Percentiles rank a stretch among this genome's conserved stretches.
Evolutionary conservation across 2,888 invertebrate species (phyloP).

Genomic region (Serrognathus titanus): DNA sequence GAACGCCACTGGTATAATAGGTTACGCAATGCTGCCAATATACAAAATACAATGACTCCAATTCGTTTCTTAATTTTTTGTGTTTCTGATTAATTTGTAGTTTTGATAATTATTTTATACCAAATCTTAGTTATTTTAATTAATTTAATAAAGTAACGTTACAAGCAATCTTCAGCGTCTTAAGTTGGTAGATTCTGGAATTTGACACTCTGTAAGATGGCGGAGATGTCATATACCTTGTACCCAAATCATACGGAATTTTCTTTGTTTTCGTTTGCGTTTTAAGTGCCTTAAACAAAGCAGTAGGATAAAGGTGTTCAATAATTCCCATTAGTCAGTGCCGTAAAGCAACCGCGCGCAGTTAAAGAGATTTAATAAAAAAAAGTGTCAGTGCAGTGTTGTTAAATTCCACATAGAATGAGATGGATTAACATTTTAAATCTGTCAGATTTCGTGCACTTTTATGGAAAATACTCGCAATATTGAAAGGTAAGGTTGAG

Average conservation of each 20-base stretch:
- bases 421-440: slow-evolving; percentile 45
- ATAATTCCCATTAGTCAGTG: slow-evolving; percentile 11
- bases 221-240: slow-evolving; percentile 47
- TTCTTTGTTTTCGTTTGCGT: slow-evolving; percentile 51
- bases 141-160: no score
- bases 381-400: slow-evolving; percentile 37
- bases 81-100: not conserved
- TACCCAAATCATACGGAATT: slow-evolving; percentile 47
- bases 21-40: no score
- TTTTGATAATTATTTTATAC: not conserved
- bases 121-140: no score
- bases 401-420: slow-evolving; percentile 45
- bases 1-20: no score
- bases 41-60: no score
- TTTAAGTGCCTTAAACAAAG: slow-evolving; percentile 41
- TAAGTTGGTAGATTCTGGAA: slow-evolving; percentile 46
- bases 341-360: slow-evolving; percentile 11
- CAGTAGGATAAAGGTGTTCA: slow-evolving; percentile 20
- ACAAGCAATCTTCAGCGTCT: not conserved
- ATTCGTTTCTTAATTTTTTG: no score
- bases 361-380: slow-evolving; percentile 13
- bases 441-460: slow-evolving; percentile 42
- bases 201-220: slow-evolving; percentile 47
- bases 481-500: slow-evolving; percentile 37
- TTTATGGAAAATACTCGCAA: slow-evolving; percentile 38